Percentiles rank a stretch among this genome's conserved stretches.
Conservation (phyloP, 2,888 invertebrate genomes). For the Heliconius ethilla region DNA sequence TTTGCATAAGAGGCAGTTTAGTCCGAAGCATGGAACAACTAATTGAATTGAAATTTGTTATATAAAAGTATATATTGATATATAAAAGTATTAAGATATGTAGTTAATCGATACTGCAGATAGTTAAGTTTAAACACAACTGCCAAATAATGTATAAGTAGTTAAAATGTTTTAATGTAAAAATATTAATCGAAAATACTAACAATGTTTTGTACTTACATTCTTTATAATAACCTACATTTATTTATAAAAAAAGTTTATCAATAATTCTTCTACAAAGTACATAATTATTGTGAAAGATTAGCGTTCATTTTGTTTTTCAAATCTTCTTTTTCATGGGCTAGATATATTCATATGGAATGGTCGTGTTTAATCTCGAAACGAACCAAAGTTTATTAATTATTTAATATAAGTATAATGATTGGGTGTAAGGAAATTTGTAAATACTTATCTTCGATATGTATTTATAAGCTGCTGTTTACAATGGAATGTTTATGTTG, state of each 20-base stretch:
- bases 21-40: conserved; percentile 58
- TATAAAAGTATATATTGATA: conserved; percentile 60
- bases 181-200: conserved; percentile 62
- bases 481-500: conserved; percentile 52
- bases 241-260: conserved; percentile 51
- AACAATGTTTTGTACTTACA: conserved; percentile 71
- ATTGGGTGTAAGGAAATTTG: conserved; percentile 65
- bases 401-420: conserved; percentile 49
- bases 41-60: conserved; percentile 71
- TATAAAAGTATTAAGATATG: conserved; percentile 64
- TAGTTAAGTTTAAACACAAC: conserved; percentile 73
- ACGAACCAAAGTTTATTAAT: conserved; percentile 61
- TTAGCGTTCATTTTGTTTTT: conserved; percentile 42
- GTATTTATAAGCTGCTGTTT: conserved; percentile 74
- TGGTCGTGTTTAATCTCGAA: conserved; percentile 48
- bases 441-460: conserved; percentile 74
- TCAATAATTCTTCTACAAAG: conserved; percentile 37
- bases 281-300: conserved; percentile 38
- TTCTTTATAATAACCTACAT: conserved; percentile 59
- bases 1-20: conserved; percentile 57
- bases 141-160: conserved; percentile 77
- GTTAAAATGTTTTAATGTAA: conserved; percentile 75
- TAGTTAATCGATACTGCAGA: conserved; percentile 65
- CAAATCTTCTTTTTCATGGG: conserved; percentile 32
- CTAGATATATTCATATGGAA: conserved; percentile 42